Evolutionary conservation across 1,140 invertebrate genomes (phyloP).

Genomic region (Macrobrachium nipponense): DNA sequence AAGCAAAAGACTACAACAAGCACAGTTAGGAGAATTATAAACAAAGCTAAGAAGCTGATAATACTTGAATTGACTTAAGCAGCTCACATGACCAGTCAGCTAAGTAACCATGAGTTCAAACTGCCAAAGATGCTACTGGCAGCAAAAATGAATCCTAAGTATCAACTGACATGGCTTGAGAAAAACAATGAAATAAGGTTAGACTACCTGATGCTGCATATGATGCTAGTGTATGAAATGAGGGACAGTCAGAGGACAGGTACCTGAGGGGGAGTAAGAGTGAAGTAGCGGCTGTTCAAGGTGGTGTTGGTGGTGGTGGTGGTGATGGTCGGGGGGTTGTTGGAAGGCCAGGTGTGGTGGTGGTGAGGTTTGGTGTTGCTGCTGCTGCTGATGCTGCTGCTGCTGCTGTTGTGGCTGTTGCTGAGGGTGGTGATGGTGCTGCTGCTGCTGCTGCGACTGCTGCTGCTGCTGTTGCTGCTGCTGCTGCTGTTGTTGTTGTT

Average conservation of each 20-base stretch:
- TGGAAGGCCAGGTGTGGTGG: conserved; percentile 48
- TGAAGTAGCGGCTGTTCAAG: conserved; percentile 61
- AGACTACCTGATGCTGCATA: conserved; percentile 11
- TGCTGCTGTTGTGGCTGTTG: conserved; percentile 47
- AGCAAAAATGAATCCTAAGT: not conserved
- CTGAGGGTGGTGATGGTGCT: conserved; percentile 40
- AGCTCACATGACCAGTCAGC: conserved; percentile 8
- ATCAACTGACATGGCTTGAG: conserved; percentile 3
- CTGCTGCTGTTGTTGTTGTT: conserved; percentile 9
- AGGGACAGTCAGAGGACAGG: conserved; percentile 54
- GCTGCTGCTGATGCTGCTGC: conserved; percentile 40
- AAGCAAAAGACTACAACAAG: not conserved
- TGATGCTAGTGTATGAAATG: conserved; percentile 52
- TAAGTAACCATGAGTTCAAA: not conserved
- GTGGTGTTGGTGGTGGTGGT: conserved; percentile 51
- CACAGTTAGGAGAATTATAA: not conserved
- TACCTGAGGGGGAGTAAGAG: conserved; percentile 62
- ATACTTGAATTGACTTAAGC: not conserved
- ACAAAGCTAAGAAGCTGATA: conserved; percentile 21
- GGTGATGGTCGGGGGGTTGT: conserved; percentile 54
- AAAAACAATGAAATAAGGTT: not conserved
- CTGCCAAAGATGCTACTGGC: conserved; percentile 15
- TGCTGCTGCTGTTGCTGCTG: conserved; percentile 36
- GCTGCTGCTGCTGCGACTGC: conserved; percentile 35
- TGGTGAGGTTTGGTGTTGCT: conserved; percentile 36